These are phyloP conservation scores for Camponotus vicinus DNA, from an alignment of 1,140 invertebrate species.

Conservation along the genomic window DNA sequence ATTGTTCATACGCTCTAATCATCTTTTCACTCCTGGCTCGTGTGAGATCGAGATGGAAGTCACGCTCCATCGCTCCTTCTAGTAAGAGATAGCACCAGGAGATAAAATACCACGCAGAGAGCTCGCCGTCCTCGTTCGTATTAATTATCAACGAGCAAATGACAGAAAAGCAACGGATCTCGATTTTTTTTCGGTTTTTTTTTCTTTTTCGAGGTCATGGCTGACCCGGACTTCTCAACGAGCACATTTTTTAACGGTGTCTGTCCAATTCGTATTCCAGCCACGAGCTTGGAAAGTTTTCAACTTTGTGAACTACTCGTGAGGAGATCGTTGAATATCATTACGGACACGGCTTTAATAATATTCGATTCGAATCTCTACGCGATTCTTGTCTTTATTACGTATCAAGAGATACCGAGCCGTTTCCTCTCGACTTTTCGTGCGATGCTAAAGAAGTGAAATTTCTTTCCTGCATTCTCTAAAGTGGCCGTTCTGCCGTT, in stretches of 20 bases:
- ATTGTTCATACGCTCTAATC: constrained; percentile 41
- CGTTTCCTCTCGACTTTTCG: neutral
- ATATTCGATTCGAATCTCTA: constrained; percentile 25
- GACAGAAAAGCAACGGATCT: constrained; percentile 10
- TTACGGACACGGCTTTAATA: constrained; percentile 36
- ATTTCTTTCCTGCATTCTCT: constrained; percentile 39
- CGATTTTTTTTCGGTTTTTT: constrained; percentile 13
- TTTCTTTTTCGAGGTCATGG: constrained; percentile 49
- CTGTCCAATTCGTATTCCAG: constrained; percentile 21
- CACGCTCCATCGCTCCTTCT: constrained; percentile 38
- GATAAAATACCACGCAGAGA: constrained; percentile 14
- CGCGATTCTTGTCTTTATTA: constrained; percentile 25
- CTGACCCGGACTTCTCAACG: constrained; percentile 4
- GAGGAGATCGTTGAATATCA: constrained; percentile 42
- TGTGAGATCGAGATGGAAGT: constrained; percentile 53
- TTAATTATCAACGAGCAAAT: constrained; percentile 42
- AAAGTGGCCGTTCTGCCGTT: constrained; percentile 31
- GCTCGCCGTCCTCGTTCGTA: constrained; percentile 34
- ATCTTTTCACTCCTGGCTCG: constrained; percentile 36
- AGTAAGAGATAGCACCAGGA: neutral
- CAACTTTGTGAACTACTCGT: constrained; percentile 30
- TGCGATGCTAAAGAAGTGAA: constrained; percentile 29
- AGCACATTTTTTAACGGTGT: constrained; percentile 22
- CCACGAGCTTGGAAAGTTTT: constrained; percentile 49
- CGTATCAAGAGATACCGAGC: constrained; percentile 3